Base-by-base conservation (phyloP, 2,888 invertebrate genomes). In the Luffia ferchaultella region DNA sequence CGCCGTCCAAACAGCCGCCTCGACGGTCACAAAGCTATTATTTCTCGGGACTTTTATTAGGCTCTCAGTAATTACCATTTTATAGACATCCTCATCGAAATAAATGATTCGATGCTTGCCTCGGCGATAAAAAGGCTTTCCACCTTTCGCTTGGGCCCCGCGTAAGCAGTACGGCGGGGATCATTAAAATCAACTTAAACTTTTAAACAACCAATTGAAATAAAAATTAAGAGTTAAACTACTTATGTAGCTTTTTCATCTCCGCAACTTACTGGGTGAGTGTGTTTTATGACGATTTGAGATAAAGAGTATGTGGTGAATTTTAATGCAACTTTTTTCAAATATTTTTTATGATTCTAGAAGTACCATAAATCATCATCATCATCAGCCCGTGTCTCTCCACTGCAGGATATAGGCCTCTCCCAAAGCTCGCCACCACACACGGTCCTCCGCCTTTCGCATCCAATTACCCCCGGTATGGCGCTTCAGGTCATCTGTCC, bases 41-140 rank as follows among this genome's bases (percentile, higher is more conserved):
- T 41, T 43, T 49, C 49, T 43, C 43, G 20, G 16, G 18, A 42
- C 49, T 20, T 18, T 49, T 49, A 49, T 49, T 49, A 49, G 43
- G 49, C 43, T 43, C 20, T 20, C 19, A 42, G 49, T 43, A 49
- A 49, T 49, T 49, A 49, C 49, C 42, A 43, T 43, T 49, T 49
- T 49, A 49, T 49, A 42, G 49, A 43, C 49, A 43, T 43, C 16
- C 18, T 43, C 49, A 49, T 19, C 5, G 30, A 3, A 12, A 12
- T 12, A 12, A 12, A 12, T 3, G 30, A 12, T 12, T 12, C 30
- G 30, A 30, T 12, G 30, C 30, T 12, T 12, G 30, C 30, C 30
- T 12, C 30, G 30, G 5, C 30, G 30, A 12, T 30, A 30, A 30
- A 30, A 30, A 30, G 30, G 30, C 30, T 3, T 12, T 3, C 30